Evolutionary conservation across 1,140 invertebrate genomes (phyloP).

Genomic region (Homarus americanus): DNA sequence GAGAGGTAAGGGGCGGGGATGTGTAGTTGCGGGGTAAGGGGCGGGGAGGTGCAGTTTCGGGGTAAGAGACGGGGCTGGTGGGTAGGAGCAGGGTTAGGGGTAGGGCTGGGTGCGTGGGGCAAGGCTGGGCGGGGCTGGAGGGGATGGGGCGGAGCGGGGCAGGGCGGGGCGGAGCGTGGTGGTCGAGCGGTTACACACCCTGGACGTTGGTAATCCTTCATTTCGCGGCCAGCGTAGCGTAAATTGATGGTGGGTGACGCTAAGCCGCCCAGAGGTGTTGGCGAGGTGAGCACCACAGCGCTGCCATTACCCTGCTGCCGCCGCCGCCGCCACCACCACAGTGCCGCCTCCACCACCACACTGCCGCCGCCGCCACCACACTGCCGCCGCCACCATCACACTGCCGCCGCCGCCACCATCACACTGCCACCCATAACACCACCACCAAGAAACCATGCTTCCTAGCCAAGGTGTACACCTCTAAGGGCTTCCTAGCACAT

Average conservation of each 20-base stretch:
- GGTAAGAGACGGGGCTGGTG: not conserved
- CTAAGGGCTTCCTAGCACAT: too few species aligned
- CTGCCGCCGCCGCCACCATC: not conserved
- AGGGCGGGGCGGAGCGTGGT: slow-evolving; percentile 3
- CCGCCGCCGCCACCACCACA: not conserved
- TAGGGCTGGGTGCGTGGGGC: too few species aligned
- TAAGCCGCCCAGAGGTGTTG: slow-evolving; percentile 63
- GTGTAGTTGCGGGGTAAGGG: not conserved
- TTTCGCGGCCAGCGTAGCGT: slow-evolving; percentile 65
- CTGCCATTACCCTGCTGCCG: slow-evolving; percentile 3
- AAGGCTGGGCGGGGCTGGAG: not conserved
- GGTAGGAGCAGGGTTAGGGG: too few species aligned
- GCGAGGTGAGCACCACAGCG: slow-evolving; percentile 47
- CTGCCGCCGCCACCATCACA: not conserved
- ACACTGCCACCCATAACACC: not conserved
- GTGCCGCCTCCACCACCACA: not conserved
- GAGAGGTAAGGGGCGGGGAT: not conserved
- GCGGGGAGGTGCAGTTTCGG: not conserved
- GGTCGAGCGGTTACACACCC: slow-evolving; percentile 31
- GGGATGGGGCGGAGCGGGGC: not conserved
- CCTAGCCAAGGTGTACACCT: too few species aligned
- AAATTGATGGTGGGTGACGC: slow-evolving; percentile 63
- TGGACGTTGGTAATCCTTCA: slow-evolving; percentile 57
- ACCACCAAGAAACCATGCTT: too few species aligned
- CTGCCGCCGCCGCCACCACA: not conserved